phyloP scores from a whole-genome alignment of 23 tunicate species.

The Pegea sp. region DNA sequence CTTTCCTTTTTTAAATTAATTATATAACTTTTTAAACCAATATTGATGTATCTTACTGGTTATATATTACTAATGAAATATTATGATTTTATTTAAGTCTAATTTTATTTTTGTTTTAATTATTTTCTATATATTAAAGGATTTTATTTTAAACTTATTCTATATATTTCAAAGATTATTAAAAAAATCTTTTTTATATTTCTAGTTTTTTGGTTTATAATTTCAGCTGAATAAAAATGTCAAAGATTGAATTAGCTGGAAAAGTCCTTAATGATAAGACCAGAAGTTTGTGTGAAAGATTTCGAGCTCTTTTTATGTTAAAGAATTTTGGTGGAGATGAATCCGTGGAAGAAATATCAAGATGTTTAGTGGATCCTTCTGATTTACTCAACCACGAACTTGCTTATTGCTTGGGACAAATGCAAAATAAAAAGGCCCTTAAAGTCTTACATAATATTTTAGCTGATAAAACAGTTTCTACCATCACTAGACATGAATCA shows the following conservation, averaged over 20 bases:
- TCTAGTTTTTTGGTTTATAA: too few species aligned
- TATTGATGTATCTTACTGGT: too few species aligned
- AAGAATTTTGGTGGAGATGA: constrained; percentile 25
- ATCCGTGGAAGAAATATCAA: constrained; percentile 49
- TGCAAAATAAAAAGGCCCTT: constrained; percentile 47
- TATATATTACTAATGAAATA: too few species aligned
- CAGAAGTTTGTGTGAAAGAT: constrained; percentile 29
- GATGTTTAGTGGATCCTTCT: constrained; percentile 65
- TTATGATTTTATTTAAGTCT: too few species aligned
- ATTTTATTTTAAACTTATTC: too few species aligned
- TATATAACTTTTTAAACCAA: too few species aligned
- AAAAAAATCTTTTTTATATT: too few species aligned
- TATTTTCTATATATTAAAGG: too few species aligned
- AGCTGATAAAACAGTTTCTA: constrained; percentile 21
- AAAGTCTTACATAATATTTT: constrained; percentile 26
- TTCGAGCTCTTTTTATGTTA: constrained; percentile 95
- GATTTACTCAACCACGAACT: constrained; percentile 94
- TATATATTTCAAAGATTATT: too few species aligned
- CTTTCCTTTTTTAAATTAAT: too few species aligned
- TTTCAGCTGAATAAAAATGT: neutral
- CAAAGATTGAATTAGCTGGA: constrained; percentile 7
- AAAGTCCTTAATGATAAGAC: constrained; percentile 30
- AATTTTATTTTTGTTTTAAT: too few species aligned
- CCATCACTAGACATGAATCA: constrained; percentile 84
- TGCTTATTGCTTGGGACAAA: constrained; percentile 97